Evolutionary conservation across 1,140 invertebrate genomes (phyloP), one percentile per base, ranked within the genome.

Genomic region (Pinna nobilis): DNA sequence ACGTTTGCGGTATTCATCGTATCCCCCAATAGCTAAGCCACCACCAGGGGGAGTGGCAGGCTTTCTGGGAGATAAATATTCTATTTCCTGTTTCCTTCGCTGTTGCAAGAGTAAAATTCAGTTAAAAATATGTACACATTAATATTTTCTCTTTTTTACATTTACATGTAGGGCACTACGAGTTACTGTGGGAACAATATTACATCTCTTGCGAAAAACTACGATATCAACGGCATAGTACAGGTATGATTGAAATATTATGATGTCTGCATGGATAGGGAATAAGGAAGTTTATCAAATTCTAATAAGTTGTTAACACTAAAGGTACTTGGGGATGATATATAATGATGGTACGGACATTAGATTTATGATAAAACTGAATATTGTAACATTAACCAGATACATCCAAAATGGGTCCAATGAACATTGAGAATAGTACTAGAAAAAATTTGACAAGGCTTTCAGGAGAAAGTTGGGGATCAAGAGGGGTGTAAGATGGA

Each of bases 11-110:
- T 64, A 53, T 18, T 53, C 23, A 9, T 71, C 69, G 32, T 71
- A 71, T 35, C 37, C 41, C 49, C 69, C 69, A 51, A 71, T 53
- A 55, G 59, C 15, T 18, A 71, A 37, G 7, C 63, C 49, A 20
- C 60, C 59, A 41, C 60, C 59, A 64, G 49, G 47, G 50, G 69
- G 69, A 7, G 69, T 71, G 18, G 37, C 35, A 37, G 59, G 59
- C 44, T 35, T 32, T 4, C 37, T 7, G n/a, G 35, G 32, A 25
- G n/a, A 28, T 15, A 41, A 25, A 44, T 41, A 37, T 23, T 63
- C 69, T 37, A 63, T 32, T 32, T 3, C 23, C 50, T 64, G 33
- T 61, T 71, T 63, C 50, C 28, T 50, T 71, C 55, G 63, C 69
- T 71, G 50, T 64, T 49, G 44, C 44, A 32, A 63, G 59, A 25